Evolutionary conservation across 2,113 vertebrate genomes (phyloP).

Genomic region (Phrynosoma blainvillii): DNA sequence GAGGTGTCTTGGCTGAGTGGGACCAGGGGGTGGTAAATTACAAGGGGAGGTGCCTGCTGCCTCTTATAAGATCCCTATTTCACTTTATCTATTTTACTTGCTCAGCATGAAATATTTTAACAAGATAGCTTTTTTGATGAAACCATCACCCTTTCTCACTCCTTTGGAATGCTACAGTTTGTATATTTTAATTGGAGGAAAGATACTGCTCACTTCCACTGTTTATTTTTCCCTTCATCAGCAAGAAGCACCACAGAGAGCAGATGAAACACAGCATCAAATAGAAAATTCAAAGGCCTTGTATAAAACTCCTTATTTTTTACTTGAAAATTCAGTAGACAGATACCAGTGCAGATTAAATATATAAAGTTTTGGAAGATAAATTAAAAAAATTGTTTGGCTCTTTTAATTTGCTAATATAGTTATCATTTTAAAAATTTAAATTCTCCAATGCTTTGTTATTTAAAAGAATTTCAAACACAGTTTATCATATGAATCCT

Average conservation of each 20-base stretch:
- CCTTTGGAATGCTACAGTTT: not conserved
- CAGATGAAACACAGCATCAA: conserved; percentile 4
- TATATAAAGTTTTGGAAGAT: not conserved
- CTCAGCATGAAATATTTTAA: not conserved
- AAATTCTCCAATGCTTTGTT: not conserved
- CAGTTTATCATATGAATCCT: not conserved
- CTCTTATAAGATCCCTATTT: not conserved
- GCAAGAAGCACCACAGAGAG: not conserved
- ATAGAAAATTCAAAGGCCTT: not conserved
- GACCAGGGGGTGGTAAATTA: too few relatives aligned
- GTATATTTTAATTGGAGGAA: not conserved
- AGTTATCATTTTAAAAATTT: not conserved
- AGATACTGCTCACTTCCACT: not conserved
- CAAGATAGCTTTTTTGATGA: not conserved
- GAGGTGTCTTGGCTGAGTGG: too few relatives aligned
- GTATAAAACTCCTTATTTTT: not conserved
- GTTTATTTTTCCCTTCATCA: not conserved
- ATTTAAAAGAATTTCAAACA: not conserved
- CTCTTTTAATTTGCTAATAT: not conserved
- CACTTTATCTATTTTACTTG: not conserved
- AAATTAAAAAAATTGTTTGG: not conserved
- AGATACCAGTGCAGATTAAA: not conserved
- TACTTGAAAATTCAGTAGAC: not conserved
- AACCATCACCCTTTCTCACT: not conserved
- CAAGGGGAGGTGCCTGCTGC: too few relatives aligned